Base-by-base conservation (phyloP, 2,888 invertebrate species). In the Cephalotes varians region DNA sequence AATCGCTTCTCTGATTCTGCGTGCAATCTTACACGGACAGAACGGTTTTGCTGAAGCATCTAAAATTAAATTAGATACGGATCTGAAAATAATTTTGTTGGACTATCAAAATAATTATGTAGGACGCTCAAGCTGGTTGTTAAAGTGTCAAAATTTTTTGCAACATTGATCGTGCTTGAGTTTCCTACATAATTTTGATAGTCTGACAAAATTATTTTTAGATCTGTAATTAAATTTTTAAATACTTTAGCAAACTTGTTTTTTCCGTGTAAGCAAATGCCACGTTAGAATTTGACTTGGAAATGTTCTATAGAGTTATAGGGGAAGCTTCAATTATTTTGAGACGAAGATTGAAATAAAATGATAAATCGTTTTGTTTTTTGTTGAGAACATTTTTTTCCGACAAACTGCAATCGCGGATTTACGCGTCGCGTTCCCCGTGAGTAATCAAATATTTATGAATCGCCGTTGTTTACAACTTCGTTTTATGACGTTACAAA, bases 381-480 rank as follows among this genome's bases (percentile, higher is more conserved):
- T 9, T n/a, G 9, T 21, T 12, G n/a, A 1, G 9, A 18, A 34
- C 34, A 40, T 40, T 25, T 15, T 69, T 69, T 49, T 34, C 1
- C 10, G 1, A 37, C 25, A 2, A 54, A 37, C 5, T 51, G 3
- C 3, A 28, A n/a, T 18, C 25, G 9, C n/a, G 9, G 37, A 73
- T 0, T 44, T n/a, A 15, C 15, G 31, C 21, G 6, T 18, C 5
- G 18, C 18, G 15, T 58, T 58, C 12, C 9, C 7, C n/a, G 12
- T 6, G n/a, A 9, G 6, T 31, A 21, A 21, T 73, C 18, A 15
- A 62, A 73, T 44, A 73, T 73, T 64, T 44, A 73, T 47, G 34
- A 64, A n/a, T 71, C 37, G 18, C 2, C 10, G 15, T 64, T 47
- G 40, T 28, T 44, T 31, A 31, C 15, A 28, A 72, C 12, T 44